phyloP scores from a whole-genome alignment of 2,797 vertebrate genomes.

The Lophotriccus pileatus region DNA sequence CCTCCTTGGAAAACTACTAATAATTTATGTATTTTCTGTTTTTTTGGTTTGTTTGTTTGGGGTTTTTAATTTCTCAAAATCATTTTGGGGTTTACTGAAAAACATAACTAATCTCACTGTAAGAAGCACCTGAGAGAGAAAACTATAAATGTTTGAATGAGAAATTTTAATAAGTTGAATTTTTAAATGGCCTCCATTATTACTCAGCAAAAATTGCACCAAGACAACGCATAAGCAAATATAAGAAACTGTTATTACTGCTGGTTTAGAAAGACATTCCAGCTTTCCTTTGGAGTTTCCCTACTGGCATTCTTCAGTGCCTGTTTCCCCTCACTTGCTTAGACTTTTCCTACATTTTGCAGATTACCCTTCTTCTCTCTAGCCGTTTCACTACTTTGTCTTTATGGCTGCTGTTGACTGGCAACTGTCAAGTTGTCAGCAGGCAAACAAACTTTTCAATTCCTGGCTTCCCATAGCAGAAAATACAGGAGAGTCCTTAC shows the following conservation, averaged over 20 bases:
- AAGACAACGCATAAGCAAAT: neutral
- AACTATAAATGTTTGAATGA: neutral
- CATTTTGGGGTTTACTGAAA: neutral
- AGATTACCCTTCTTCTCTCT: neutral
- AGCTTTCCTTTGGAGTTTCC: neutral
- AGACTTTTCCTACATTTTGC: neutral
- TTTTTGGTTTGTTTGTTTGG: neutral
- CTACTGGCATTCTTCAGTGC: neutral
- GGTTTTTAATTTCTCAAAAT: neutral
- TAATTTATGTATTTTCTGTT: neutral
- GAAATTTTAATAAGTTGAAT: conserved; percentile 38
- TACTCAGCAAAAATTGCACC: neutral
- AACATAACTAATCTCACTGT: neutral
- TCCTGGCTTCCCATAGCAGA: neutral
- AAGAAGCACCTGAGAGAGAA: neutral
- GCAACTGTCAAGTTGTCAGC: neutral
- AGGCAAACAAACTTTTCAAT: neutral
- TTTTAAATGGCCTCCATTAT: neutral
- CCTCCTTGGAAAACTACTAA: neutral
- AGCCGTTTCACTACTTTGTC: neutral
- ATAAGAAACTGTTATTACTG: neutral
- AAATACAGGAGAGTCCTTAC: neutral
- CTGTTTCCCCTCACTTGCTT: neutral
- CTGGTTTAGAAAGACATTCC: neutral
- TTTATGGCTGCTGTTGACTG: neutral